A percentile compares a stretch with the other conserved stretches of the same genome.
Evolutionary conservation across 2,797 vertebrate species (phyloP).

Genomic region (Morus bassanus): DNA sequence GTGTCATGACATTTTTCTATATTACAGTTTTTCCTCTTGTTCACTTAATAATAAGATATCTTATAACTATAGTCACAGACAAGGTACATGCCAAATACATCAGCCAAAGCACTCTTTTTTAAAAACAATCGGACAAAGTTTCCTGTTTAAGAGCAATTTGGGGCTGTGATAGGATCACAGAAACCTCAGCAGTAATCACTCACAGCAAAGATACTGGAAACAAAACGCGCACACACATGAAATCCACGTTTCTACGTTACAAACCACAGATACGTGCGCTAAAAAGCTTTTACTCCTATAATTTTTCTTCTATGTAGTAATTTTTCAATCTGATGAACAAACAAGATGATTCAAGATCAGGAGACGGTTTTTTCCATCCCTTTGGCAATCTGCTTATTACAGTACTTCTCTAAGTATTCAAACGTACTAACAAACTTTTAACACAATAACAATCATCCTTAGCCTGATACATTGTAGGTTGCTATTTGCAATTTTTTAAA

Average conservation of each 20-base stretch:
- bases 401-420: not conserved
- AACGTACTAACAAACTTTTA: not conserved
- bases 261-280: not conserved
- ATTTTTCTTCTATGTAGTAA: not conserved
- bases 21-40: slow-evolving; percentile 1
- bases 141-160: slow-evolving; percentile 32
- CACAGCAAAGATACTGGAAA: not conserved
- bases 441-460: not conserved
- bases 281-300: not conserved
- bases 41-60: slow-evolving; percentile 12
- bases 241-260: not conserved
- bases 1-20: slow-evolving; percentile 19
- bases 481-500: not conserved
- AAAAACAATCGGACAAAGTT: not conserved
- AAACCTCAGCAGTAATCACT: slow-evolving; percentile 24
- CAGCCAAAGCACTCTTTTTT: not conserved
- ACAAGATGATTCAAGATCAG: not conserved
- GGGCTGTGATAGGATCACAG: slow-evolving; percentile 25
- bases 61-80: slow-evolving; percentile 15
- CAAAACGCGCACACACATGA: not conserved
- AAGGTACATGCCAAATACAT: not conserved
- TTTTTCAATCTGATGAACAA: not conserved
- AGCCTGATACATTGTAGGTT: not conserved
- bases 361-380: not conserved
- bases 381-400: not conserved